phyloP scores from a whole-genome alignment of 1,140 invertebrate species.

The Pentalonia nigronervosa region DNA sequence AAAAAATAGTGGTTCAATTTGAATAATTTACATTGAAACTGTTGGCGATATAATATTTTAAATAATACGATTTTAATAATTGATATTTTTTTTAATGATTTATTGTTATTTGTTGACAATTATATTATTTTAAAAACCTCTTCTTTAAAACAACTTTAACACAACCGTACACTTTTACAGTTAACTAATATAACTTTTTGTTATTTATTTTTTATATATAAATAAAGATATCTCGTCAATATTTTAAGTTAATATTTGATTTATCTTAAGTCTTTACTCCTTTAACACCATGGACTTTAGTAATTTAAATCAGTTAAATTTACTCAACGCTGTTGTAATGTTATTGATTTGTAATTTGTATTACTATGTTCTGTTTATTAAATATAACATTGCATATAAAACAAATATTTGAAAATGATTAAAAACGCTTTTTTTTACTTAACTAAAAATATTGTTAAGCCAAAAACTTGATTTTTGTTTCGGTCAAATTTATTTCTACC shows the following conservation, averaged over 20 bases:
- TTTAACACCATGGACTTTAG: neutral
- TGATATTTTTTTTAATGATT: no score
- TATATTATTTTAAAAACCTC: neutral
- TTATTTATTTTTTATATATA: neutral
- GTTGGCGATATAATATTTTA: no score
- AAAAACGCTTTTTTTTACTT: neutral
- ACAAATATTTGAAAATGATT: neutral
- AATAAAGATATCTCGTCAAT: neutral
- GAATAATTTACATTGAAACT: neutral
- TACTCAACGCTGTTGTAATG: no score
- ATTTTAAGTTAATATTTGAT: neutral
- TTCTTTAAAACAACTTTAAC: no score
- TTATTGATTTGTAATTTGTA: no score
- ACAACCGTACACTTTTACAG: neutral
- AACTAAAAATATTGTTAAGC: neutral
- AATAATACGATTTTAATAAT: neutral
- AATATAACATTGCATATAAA: no score
- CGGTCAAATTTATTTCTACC: no score
- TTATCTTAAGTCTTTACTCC: no score
- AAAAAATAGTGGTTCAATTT: neutral
- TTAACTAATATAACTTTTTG: neutral
- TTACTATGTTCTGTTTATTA: no score
- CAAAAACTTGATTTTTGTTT: no score
- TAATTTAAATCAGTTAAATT: no score
- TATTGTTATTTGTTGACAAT: neutral